Conservation (phyloP, 2,113 vertebrate species). For the Pycnonotus jocosus region DNA sequence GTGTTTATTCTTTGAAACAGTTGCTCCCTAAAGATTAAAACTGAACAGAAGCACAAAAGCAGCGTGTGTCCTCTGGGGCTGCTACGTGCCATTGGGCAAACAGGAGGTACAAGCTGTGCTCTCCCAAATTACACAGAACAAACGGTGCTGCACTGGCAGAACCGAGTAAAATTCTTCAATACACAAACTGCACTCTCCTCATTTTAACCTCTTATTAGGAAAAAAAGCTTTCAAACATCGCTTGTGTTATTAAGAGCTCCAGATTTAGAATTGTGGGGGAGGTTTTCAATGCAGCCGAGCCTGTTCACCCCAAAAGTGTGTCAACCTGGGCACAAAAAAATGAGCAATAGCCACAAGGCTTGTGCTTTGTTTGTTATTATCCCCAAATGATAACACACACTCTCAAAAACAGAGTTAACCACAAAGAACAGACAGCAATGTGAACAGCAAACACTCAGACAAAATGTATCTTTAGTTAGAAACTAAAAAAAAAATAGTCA, state of each 20-base stretch:
- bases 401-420: not conserved
- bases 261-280: not conserved
- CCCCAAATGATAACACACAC: not conserved
- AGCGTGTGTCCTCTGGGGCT: not conserved
- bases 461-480: not conserved
- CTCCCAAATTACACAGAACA: not conserved
- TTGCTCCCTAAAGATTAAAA: conserved; percentile 47
- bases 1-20: conserved; percentile 32
- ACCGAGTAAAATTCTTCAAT: not conserved
- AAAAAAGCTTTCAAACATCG: not conserved
- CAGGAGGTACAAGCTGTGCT: not conserved
- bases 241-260: not conserved
- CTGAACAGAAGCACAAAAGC: not conserved
- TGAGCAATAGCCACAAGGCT: not conserved
- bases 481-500: not conserved
- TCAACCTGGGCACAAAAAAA: not conserved
- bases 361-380: fast-evolving
- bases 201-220: not conserved
- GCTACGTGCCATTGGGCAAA: not conserved
- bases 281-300: not conserved
- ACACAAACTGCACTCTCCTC: not conserved
- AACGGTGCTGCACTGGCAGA: not conserved
- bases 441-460: not conserved
- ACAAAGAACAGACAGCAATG: not conserved
- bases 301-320: not conserved